Percentiles rank a stretch among this genome's conserved stretches.
phyloP scores from a whole-genome alignment of 2,797 vertebrate genomes.

The Chromis chromis region DNA sequence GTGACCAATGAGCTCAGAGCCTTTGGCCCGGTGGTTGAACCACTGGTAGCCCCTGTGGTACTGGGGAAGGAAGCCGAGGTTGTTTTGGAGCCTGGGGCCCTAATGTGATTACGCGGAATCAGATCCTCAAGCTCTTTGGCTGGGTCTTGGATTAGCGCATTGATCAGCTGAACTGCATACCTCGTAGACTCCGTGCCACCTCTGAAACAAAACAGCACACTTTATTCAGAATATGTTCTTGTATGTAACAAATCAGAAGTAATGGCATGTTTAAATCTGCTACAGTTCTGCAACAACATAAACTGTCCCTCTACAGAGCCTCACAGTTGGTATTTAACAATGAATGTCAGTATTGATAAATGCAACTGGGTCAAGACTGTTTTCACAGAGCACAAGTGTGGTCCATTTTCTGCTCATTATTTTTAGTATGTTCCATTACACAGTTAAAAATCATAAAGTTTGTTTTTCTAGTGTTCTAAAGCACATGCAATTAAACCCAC shows the following conservation, averaged over 20 bases:
- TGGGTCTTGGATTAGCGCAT: conserved; percentile 98
- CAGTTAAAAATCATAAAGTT: too few species aligned
- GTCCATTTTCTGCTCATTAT: neutral
- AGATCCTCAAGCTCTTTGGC: conserved; percentile 99
- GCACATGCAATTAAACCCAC: too few species aligned
- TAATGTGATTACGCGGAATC: conserved; percentile 98
- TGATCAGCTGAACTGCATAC: conserved; percentile 97
- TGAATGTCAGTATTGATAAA: too few species aligned
- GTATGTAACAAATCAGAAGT: neutral
- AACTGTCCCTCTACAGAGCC: too few species aligned
- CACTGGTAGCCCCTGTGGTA: conserved; percentile 88
- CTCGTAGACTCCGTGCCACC: conserved; percentile 97
- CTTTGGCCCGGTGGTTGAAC: conserved; percentile 89
- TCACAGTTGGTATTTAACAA: too few species aligned
- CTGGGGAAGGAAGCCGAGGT: conserved; percentile 87
- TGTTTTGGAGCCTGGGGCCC: conserved; percentile 91
- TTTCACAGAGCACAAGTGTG: too few species aligned
- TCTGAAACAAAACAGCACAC: conserved; percentile 78
- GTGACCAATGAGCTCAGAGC: conserved; percentile 91
- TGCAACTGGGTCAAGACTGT: too few species aligned
- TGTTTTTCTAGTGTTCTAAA: too few species aligned
- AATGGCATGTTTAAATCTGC: neutral
- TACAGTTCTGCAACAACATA: neutral
- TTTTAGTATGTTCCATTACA: too few species aligned
- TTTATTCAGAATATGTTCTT: conserved; percentile 2